Conservation (phyloP, 2,113 vertebrate genomes). For the Oncorhynchus nerka region DNA sequence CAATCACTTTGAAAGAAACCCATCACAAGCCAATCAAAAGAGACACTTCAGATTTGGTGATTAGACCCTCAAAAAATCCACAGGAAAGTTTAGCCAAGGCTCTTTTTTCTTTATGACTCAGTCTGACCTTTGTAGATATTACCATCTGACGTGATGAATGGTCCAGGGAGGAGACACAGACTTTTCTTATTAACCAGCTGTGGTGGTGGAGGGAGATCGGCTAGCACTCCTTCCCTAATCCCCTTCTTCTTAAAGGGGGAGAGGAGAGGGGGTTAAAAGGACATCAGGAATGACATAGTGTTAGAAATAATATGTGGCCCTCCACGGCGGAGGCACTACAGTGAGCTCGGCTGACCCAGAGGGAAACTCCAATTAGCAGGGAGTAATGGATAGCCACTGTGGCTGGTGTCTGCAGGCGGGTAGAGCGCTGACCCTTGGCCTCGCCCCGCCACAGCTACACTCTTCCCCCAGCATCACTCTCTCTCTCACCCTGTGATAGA, state of each 20-base stretch:
- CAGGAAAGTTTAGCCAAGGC: slow-evolving; percentile 61
- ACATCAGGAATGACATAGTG: slow-evolving; percentile 13
- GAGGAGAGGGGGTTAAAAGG: slow-evolving; percentile 21
- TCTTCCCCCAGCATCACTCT: slow-evolving; percentile 10
- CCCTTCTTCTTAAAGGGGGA: slow-evolving; percentile 17
- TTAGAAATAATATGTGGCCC: slow-evolving; percentile 47
- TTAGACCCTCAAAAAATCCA: slow-evolving; percentile 63
- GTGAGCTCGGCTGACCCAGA: slow-evolving; percentile 54
- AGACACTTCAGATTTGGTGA: slow-evolving; percentile 66
- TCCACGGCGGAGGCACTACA: slow-evolving; percentile 39
- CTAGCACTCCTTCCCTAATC: background rate
- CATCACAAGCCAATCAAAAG: slow-evolving; percentile 69
- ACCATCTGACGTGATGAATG: slow-evolving; percentile 71
- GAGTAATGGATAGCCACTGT: slow-evolving; percentile 57
- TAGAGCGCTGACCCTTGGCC: slow-evolving; percentile 54
- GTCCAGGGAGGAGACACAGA: slow-evolving; percentile 55
- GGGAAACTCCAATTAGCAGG: slow-evolving; percentile 69
- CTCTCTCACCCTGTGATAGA: slow-evolving; percentile 53
- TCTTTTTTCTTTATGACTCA: slow-evolving; percentile 68
- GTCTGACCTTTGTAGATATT: slow-evolving; percentile 73
- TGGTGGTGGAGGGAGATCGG: slow-evolving; percentile 35
- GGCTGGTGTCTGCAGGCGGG: slow-evolving; percentile 50
- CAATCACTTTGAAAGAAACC: slow-evolving; percentile 52
- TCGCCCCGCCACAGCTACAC: background rate
- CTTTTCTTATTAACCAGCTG: slow-evolving; percentile 63